A percentile compares a stretch with the other conserved stretches of the same genome.
Conservation (phyloP, 37 sponge, comb jelly and placozoan species). For the Crambe crambe region DNA sequence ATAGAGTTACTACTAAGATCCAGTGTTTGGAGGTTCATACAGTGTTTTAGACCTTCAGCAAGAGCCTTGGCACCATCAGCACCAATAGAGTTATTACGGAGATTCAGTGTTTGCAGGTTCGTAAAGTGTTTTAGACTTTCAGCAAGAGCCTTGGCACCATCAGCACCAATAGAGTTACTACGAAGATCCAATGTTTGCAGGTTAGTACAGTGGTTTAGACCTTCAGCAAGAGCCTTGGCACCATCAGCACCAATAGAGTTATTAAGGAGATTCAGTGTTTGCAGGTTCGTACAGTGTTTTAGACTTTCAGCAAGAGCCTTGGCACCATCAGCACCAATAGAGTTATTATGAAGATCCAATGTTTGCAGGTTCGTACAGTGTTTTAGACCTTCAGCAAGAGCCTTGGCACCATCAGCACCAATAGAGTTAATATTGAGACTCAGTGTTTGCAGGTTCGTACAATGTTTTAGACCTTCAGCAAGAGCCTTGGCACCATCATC, state of each 20-base stretch:
- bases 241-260: not conserved
- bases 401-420: slow-evolving; percentile 4
- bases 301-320: not conserved
- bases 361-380: not conserved
- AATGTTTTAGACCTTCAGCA: not conserved
- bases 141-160: slow-evolving; percentile 6
- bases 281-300: not conserved
- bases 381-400: not conserved
- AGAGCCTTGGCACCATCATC: slow-evolving; percentile 6
- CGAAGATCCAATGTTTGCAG: not conserved
- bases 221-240: not conserved
- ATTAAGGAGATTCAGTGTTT: not conserved
- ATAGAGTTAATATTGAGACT: not conserved
- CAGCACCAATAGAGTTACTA: not conserved
- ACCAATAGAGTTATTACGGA: not conserved
- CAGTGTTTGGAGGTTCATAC: not conserved
- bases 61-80: slow-evolving; percentile 6
- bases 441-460: not conserved
- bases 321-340: not conserved
- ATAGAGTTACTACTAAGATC: not conserved
- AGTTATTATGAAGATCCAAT: not conserved
- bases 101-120: not conserved
- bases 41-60: not conserved
- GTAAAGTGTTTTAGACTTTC: not conserved
- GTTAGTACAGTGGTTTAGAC: not conserved